Evolutionary conservation across 2,113 vertebrate species (phyloP), one percentile per base, ranked within the genome.

Genomic region (Eidolon helvum): DNA sequence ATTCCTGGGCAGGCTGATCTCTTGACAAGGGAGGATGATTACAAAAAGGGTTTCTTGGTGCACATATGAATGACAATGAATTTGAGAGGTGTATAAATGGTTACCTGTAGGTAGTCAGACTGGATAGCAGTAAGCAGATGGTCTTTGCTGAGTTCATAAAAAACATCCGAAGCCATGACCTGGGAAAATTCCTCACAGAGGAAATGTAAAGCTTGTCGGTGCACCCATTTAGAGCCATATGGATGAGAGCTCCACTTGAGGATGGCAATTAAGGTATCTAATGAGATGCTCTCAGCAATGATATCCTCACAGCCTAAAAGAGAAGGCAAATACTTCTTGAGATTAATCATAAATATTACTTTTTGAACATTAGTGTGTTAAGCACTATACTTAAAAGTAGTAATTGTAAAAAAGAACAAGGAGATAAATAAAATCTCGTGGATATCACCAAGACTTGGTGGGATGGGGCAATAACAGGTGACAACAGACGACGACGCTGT

Each of bases 171-270:
- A 97, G 99, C 99, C 99, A 99, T 99, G 96, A 99, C 99, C 97
- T 99, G 99, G 98, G 99, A 99, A 98, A 99, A 99, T 97, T 99
- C 99, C 99, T 99, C 99, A 97, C 99, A 99, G 98, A 99, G 99
- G 99, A 99, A 99, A 99, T 99, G 99, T 72, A 99, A 98, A 0
- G 99, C 99, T 98, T 99, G 99, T 35, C 99, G 99, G 98, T 99
- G 99, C 15, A 99, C 99, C 99, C 99, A 99, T 96, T 99, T 99
- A 88, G 99, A 99, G 79, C 99, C 99, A 0, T 99, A 99, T 0
- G 99, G 99, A 98, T 99, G 99, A 18, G 99, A 99, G 98, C 99
- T 99, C 99, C 99, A 99, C 98, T 99, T 99, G 96, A 99, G 98
- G 98, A 99, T 99, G 98, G 99, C 99, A 92, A 99, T 99, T 90